Evolutionary conservation across 2,797 vertebrate species (phyloP).

Genomic region (Enteromius viviparus): DNA sequence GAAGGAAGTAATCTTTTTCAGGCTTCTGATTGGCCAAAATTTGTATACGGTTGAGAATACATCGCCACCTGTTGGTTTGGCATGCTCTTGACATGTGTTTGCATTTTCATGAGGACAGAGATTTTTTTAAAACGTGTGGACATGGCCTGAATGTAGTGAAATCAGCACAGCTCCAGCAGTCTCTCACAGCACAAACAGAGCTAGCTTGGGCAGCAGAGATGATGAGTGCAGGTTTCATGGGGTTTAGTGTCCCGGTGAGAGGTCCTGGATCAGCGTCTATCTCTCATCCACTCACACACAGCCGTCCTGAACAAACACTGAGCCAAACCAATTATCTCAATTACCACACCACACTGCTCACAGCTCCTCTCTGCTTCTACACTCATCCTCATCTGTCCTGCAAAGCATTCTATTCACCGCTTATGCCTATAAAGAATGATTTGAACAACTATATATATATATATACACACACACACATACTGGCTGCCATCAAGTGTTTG

Average conservation of each 20-base stretch:
- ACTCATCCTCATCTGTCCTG: background rate
- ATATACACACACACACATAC: too few species aligned
- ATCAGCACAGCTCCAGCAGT: background rate
- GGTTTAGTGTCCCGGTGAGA: constrained; percentile 21
- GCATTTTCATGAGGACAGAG: too few species aligned
- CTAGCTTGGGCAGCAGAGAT: constrained; percentile 18
- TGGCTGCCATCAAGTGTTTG: background rate
- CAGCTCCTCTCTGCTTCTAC: background rate
- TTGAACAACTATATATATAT: background rate
- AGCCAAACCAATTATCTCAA: constrained; percentile 55
- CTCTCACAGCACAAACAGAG: background rate
- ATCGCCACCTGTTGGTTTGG: too few species aligned
- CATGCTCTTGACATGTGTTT: too few species aligned
- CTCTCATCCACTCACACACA: background rate
- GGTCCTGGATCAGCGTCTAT: constrained; percentile 38
- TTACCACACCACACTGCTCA: constrained; percentile 35
- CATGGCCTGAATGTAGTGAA: background rate
- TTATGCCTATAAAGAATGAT: background rate
- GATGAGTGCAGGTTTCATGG: constrained; percentile 34
- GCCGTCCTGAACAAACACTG: background rate
- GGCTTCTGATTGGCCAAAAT: too few species aligned
- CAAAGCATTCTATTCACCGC: background rate
- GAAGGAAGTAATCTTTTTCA: too few species aligned
- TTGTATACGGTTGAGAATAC: too few species aligned
- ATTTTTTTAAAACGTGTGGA: background rate